phyloP scores from a whole-genome alignment of 2,888 invertebrate genomes.

The Drosophila niveifrons region DNA sequence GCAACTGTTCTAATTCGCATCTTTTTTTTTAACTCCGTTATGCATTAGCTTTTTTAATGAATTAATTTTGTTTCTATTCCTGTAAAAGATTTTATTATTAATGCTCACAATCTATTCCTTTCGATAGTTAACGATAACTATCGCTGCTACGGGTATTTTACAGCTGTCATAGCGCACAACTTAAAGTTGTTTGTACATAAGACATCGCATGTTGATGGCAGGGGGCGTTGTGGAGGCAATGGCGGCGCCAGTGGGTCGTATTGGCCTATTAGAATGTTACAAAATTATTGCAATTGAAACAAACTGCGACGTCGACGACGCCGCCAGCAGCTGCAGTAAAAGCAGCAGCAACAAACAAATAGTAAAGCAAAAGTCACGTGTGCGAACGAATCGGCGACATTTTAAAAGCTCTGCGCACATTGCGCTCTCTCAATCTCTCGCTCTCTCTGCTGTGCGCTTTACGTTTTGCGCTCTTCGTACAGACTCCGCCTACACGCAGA shows the following conservation, averaged over 20 bases:
- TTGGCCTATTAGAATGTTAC: slow-evolving; percentile 83
- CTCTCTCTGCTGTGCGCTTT: slow-evolving; percentile 20
- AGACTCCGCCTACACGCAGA: slow-evolving; percentile 61
- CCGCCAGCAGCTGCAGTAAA: slow-evolving; percentile 27
- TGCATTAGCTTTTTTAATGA: too few relatives aligned
- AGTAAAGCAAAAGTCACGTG: slow-evolving; percentile 43
- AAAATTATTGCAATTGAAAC: slow-evolving; percentile 82
- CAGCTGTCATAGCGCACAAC: not conserved
- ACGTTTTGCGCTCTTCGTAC: slow-evolving; percentile 29
- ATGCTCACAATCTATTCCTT: not conserved
- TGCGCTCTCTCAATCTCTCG: slow-evolving; percentile 30
- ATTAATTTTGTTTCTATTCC: too few relatives aligned
- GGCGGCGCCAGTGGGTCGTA: slow-evolving; percentile 53
- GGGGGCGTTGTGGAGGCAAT: slow-evolving; percentile 11
- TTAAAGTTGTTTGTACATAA: slow-evolving; percentile 34
- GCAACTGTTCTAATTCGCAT: too few relatives aligned
- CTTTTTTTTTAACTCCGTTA: too few relatives aligned
- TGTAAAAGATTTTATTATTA: too few relatives aligned
- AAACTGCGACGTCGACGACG: slow-evolving; percentile 56
- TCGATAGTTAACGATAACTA: slow-evolving; percentile 2
- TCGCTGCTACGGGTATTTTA: not conserved
- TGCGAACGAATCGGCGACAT: slow-evolving; percentile 65
- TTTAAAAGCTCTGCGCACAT: slow-evolving; percentile 62
- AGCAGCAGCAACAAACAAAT: slow-evolving; percentile 21
- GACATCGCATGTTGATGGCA: not conserved